Evolutionary conservation across 1,140 invertebrate species (phyloP), one percentile per base, ranked within the genome.

Genomic region (Maconellicoccus hirsutus): DNA sequence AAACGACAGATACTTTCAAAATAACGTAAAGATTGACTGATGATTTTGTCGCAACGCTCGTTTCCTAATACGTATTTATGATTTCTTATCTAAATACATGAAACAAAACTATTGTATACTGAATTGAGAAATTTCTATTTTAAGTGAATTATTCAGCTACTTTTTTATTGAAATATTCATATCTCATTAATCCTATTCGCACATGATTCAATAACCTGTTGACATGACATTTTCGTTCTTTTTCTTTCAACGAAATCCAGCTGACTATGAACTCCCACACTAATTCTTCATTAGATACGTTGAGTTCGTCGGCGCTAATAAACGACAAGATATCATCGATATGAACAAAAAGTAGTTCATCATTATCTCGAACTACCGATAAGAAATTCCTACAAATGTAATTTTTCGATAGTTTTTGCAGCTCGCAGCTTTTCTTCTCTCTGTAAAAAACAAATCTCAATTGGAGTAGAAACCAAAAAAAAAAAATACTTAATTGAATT

Each of bases 111-210:
- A n/a, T n/a, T n/a, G n/a, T n/a, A n/a, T n/a, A n/a, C n/a, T n/a
- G n/a, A n/a, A n/a, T n/a, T n/a, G n/a, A n/a, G n/a, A n/a, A n/a
- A n/a, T n/a, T n/a, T n/a, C n/a, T n/a, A n/a, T 33, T 33, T 3
- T 33, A 33, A 33, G 29, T 6, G 29, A 33, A 75, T 88, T 89
- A 73, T 86, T 86, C 0, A 90, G 75, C 0, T n/a, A 87, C 85
- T 71, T 85, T 83, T 75, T 89, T 86, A 23, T 89, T 78, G 76
- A 91, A 89, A 76, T 85, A 90, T 72, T 92, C 86, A 0, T 90
- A 93, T 70, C 93, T 89, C 75, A 96, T 81, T 0, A 96, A 80
- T 3, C 93, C 93, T 1, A 95, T 82, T 19, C 93, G 83, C 73
- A 93, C 88, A 71, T 88, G 88, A 42, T 85, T 85, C 84, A 96